phyloP scores from a whole-genome alignment of 2,797 vertebrate species.

The Coracias cyanogaster region DNA sequence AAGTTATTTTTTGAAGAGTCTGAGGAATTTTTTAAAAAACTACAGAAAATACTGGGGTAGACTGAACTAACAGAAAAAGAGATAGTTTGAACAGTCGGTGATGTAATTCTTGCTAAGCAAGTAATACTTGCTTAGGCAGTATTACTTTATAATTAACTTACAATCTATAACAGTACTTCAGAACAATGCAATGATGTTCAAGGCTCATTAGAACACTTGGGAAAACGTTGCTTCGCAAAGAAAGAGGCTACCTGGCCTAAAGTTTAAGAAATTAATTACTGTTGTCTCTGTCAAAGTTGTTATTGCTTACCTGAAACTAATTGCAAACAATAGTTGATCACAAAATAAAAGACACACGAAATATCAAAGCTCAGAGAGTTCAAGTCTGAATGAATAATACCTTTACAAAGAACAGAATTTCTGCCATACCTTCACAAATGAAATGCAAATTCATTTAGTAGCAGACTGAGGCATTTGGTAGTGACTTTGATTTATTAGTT shows the following conservation, averaged over 20 bases:
- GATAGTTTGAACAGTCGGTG: not conserved
- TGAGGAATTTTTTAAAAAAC: not conserved
- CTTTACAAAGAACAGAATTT: not conserved
- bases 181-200: not conserved
- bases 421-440: not conserved
- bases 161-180: not conserved
- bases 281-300: not conserved
- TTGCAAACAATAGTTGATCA: not conserved
- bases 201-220: not conserved
- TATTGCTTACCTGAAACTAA: not conserved
- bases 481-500: not conserved
- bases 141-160: not conserved
- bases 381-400: not conserved
- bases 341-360: not conserved
- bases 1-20: not conserved
- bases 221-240: not conserved
- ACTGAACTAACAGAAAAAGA: not conserved
- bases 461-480: not conserved
- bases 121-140: not conserved
- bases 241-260: not conserved
- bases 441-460: not conserved
- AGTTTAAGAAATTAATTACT: not conserved
- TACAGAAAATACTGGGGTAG: not conserved
- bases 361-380: not conserved
- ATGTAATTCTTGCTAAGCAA: not conserved